Evolutionary conservation across 2,888 invertebrate genomes (phyloP).

Genomic region (Hydrotaea diabolus): DNA sequence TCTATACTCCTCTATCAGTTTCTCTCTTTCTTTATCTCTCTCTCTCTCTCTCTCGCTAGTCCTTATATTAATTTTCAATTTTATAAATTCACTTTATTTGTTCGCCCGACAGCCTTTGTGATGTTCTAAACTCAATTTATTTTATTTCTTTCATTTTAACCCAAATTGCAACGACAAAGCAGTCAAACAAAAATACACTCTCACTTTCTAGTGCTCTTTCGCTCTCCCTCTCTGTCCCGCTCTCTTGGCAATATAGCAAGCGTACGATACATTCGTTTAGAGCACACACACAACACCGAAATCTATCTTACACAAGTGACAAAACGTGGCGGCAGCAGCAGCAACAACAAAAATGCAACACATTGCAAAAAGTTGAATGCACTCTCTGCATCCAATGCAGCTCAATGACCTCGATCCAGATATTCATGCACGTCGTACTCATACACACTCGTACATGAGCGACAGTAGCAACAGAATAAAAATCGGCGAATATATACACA

Average conservation of each 20-base stretch:
- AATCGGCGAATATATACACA: not conserved
- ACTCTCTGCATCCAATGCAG: constrained; percentile 77
- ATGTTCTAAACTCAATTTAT: not conserved
- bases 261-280: too few relatives aligned
- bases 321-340: constrained; percentile 12
- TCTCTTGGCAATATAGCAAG: too few relatives aligned
- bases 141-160: constrained; percentile 38
- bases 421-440: constrained; percentile 70
- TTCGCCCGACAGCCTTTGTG: too few relatives aligned
- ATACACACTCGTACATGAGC: constrained; percentile 12
- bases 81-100: too few relatives aligned
- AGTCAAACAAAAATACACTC: constrained; percentile 11
- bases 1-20: too few relatives aligned
- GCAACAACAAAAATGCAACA: constrained; percentile 40
- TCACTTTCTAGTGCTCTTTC: not conserved
- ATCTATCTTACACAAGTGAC: not conserved
- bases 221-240: too few relatives aligned
- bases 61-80: too few relatives aligned
- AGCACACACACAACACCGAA: not conserved
- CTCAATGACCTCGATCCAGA: constrained; percentile 81
- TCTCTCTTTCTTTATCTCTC: too few relatives aligned
- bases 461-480: not conserved
- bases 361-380: constrained; percentile 64
- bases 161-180: constrained; percentile 53
- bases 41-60: too few relatives aligned